phyloP scores from a whole-genome alignment of 2,113 vertebrate genomes.

The Cololabis saira region DNA sequence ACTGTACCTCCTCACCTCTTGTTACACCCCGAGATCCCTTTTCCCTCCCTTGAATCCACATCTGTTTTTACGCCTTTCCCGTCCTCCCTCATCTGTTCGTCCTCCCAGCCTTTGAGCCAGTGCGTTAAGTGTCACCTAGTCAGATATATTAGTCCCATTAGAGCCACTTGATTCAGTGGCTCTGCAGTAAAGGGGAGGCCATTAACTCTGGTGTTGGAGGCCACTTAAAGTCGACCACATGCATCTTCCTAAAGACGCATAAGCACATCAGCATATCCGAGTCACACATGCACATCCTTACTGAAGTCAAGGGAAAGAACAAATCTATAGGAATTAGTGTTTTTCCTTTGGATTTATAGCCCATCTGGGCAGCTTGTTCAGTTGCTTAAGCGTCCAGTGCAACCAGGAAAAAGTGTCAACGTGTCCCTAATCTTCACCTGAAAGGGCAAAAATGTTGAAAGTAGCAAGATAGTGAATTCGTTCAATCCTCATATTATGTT shows the following conservation, averaged over 20 bases:
- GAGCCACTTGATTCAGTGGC: slow-evolving; percentile 66
- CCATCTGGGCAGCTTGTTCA: too few relatives aligned
- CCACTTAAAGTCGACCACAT: slow-evolving; percentile 57
- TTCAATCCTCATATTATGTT: too few relatives aligned
- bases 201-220: slow-evolving; percentile 64
- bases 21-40: not conserved
- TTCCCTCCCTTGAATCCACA: slow-evolving; percentile 35
- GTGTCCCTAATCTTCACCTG: too few relatives aligned
- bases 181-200: slow-evolving; percentile 48
- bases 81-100: slow-evolving; percentile 19
- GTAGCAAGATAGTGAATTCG: too few relatives aligned
- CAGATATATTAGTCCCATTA: slow-evolving; percentile 75
- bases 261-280: slow-evolving; percentile 10
- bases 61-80: slow-evolving; percentile 44
- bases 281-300: not conserved
- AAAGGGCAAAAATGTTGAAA: too few relatives aligned
- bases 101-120: slow-evolving; percentile 32
- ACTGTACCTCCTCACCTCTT: not conserved
- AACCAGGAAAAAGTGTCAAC: too few relatives aligned
- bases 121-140: slow-evolving; percentile 49
- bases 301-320: not conserved
- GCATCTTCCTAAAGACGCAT: slow-evolving; percentile 35
- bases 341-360: too few relatives aligned
- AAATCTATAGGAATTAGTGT: not conserved
- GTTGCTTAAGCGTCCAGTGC: too few relatives aligned